Evolutionary conservation across 1,140 invertebrate species (phyloP).

Genomic region (Thalassaphorura encarpata): DNA sequence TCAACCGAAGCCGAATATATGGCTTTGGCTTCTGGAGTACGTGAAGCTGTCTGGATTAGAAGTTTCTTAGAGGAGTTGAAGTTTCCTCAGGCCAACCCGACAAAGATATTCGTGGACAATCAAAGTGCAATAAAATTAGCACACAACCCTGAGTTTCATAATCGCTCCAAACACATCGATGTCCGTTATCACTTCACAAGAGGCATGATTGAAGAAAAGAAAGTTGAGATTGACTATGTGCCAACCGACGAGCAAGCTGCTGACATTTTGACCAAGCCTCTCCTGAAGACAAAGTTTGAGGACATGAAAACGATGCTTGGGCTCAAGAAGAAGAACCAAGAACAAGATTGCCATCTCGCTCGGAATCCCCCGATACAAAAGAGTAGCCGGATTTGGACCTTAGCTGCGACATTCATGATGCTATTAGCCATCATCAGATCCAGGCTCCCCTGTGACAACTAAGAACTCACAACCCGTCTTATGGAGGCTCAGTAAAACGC

Average conservation of each 20-base stretch:
- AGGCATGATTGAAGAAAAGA: slow-evolving; percentile 16
- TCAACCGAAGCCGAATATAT: slow-evolving; percentile 38
- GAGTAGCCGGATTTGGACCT: neutral
- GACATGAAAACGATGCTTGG: neutral
- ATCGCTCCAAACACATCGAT: slow-evolving; percentile 38
- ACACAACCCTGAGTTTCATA: slow-evolving; percentile 34
- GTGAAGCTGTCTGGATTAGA: slow-evolving; percentile 34
- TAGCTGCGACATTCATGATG: neutral
- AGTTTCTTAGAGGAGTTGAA: slow-evolving; percentile 31
- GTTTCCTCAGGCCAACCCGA: slow-evolving; percentile 20
- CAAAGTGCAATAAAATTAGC: slow-evolving; percentile 34
- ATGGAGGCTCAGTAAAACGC: neutral
- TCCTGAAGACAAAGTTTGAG: slow-evolving; percentile 14
- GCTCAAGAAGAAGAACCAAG: no score
- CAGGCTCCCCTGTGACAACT: neutral
- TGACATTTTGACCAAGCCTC: slow-evolving; percentile 37
- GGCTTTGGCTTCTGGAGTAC: slow-evolving; percentile 24
- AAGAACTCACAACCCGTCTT: neutral
- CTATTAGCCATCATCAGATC: no score
- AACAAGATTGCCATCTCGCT: no score
- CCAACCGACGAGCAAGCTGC: slow-evolving; percentile 34
- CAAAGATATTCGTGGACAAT: slow-evolving; percentile 33
- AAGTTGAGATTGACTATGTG: slow-evolving; percentile 31
- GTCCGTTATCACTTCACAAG: slow-evolving; percentile 32
- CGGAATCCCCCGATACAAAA: no score